These are phyloP conservation scores for Andrena trimmerana DNA, from an alignment of 2,888 invertebrate genomes.

Conservation along the genomic window DNA sequence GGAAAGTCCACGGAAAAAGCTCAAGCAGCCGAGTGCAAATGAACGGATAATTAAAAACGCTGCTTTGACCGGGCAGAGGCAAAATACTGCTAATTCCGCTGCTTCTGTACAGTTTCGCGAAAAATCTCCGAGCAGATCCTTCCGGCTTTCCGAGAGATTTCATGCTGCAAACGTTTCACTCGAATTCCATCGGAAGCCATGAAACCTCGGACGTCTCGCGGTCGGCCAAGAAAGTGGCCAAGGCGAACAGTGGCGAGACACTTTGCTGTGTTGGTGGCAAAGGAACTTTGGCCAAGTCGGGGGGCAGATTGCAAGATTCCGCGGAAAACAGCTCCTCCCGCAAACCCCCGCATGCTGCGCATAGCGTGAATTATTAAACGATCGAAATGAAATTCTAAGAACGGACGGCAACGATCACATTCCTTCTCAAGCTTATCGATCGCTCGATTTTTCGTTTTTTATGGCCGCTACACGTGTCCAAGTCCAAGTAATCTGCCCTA, in stretches of 20 bases:
- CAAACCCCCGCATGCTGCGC: slow-evolving; percentile 32
- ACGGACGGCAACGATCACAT: slow-evolving; percentile 7
- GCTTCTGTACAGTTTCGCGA: neutral
- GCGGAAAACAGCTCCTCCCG: slow-evolving; percentile 31
- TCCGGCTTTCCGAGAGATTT: no score
- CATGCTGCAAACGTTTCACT: neutral
- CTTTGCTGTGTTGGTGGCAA: slow-evolving; percentile 3
- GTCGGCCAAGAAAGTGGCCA: slow-evolving; percentile 15
- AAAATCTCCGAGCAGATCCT: no score
- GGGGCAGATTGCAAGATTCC: slow-evolving; percentile 39
- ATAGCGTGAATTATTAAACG: slow-evolving; percentile 47
- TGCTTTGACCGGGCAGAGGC: neutral
- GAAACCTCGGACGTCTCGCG: neutral
- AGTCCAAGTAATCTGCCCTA: no score
- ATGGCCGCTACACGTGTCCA: neutral
- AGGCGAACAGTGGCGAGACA: slow-evolving; percentile 10
- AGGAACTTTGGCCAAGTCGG: slow-evolving; percentile 42
- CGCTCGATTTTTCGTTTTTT: neutral
- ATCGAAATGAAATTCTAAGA: slow-evolving; percentile 41
- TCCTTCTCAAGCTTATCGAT: neutral
- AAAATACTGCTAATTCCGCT: neutral
- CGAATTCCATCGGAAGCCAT: neutral
- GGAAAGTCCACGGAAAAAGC: neutral
- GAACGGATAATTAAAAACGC: neutral
- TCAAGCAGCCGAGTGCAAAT: neutral